Evolutionary conservation across 64 coral and sea anemone species (phyloP), one percentile per base, ranked within the genome.

Genomic region (Anthopleura sola): DNA sequence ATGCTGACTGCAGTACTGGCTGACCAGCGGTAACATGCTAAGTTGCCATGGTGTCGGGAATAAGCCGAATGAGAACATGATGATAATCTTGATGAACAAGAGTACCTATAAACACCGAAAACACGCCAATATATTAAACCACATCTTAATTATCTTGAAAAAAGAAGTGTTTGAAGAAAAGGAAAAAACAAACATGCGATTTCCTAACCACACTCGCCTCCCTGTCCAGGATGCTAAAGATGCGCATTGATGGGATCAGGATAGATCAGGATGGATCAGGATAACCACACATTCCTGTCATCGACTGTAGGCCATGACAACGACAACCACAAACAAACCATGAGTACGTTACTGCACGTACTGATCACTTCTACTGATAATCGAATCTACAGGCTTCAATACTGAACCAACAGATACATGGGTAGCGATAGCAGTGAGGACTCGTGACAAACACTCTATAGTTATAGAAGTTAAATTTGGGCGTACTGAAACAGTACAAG

Each of bases 181-280:
- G 66, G 66, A 71, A 71, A 32, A 71, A 71, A 71, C 28, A 71
- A 71, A 71, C 66, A 71, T 8, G 66, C 24, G 50, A 53, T 71
- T 16, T 31, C n/a, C 29, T 71, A 32, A 71, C 66, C 66, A 34
- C 31, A 71, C 28, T 53, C 11, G 50, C 58, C 8, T 71, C 11
- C 13, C 66, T 32, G 16, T 32, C 66, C 29, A 71, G 34, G 26
- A 71, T 71, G 50, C 50, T 71, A 71, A 66, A 15, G 28, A 71
- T 15, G 66, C 29, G 66, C 66, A 31, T 32, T 4, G 28, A 71
- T 34, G 10, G 66, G 66, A 71, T 71, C 13, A 53, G 13, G n/a
- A 71, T 71, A 71, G 40, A 44, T 44, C 40, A 2, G 40, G 40
- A 44, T 44, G 9, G 40, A 8, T 44, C 40, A 53, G 50, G n/a